phyloP scores from a whole-genome alignment of 2,797 vertebrate genomes.

The Pelobates cultripes region DNA sequence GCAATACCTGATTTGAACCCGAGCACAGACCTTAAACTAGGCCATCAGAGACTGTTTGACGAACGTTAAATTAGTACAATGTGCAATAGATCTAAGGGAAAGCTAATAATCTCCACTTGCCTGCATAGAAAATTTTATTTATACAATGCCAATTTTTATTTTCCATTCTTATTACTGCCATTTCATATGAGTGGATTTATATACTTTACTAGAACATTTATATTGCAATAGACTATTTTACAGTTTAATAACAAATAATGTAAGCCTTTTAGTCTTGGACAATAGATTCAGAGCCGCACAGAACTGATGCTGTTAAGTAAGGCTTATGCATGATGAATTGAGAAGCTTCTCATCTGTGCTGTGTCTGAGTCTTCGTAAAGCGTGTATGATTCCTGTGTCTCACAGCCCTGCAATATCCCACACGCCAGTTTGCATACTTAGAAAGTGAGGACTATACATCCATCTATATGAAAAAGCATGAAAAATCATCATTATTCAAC shows the following conservation, averaged over 20 bases:
- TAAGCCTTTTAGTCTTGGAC: slow-evolving; percentile 37
- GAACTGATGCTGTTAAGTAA: slow-evolving; percentile 41
- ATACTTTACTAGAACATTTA: background rate
- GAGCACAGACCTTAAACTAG: background rate
- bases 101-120: background rate
- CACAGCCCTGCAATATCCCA: too few relatives aligned
- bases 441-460: too few relatives aligned
- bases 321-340: slow-evolving; percentile 39
- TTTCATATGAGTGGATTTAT: slow-evolving; percentile 13
- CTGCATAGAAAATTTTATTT: slow-evolving; percentile 9
- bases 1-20: background rate
- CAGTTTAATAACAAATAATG: slow-evolving; percentile 47
- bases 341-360: slow-evolving; percentile 16
- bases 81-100: background rate
- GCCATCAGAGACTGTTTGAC: background rate
- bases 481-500: too few relatives aligned
- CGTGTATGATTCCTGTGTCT: background rate
- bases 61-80: background rate
- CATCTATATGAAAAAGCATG: too few relatives aligned
- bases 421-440: too few relatives aligned
- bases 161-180: slow-evolving; percentile 15
- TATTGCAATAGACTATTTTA: slow-evolving; percentile 32
- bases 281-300: slow-evolving; percentile 36
- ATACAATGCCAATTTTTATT: slow-evolving; percentile 2
- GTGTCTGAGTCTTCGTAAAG: slow-evolving; percentile 20